A percentile compares a stretch with the other conserved stretches of the same genome.
These are phyloP conservation scores for Ericerus pela DNA, from an alignment of 1,140 invertebrate genomes.

Conservation along the genomic window DNA sequence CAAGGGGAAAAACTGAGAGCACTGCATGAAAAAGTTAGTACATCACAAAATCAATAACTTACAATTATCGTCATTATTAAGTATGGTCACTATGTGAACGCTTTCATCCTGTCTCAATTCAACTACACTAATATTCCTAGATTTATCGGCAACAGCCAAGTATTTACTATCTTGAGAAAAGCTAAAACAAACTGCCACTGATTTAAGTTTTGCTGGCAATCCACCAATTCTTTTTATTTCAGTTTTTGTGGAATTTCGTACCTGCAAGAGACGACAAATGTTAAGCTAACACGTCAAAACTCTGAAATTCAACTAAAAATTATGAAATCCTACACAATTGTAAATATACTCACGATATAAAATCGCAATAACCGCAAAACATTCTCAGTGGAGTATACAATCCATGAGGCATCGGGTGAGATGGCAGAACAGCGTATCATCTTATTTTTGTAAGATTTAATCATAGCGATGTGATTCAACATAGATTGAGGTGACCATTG, in stretches of 20 bases:
- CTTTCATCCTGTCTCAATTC: not conserved
- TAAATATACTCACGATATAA: not conserved
- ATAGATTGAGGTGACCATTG: conserved; percentile 8
- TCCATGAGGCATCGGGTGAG: conserved; percentile 46
- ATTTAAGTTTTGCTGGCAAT: not conserved
- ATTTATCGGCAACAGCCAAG: not conserved
- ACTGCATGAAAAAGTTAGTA: no score
- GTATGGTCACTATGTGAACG: not conserved
- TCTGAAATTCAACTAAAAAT: no score
- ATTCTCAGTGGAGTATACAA: conserved; percentile 54
- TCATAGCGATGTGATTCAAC: conserved; percentile 12
- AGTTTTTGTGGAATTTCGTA: not conserved
- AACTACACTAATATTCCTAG: not conserved
- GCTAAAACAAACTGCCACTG: not conserved
- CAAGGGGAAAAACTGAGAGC: no score
- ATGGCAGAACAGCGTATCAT: conserved; percentile 48
- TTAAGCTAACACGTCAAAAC: not conserved
- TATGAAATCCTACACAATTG: not conserved
- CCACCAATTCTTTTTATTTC: not conserved
- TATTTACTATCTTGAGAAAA: conserved; percentile 4
- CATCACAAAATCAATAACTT: not conserved
- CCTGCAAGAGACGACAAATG: not conserved
- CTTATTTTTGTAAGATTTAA: conserved; percentile 31
- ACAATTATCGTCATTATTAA: not conserved
- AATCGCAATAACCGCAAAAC: not conserved